Base-by-base conservation (phyloP, 1,140 invertebrate genomes). In the Zophobas morio region DNA sequence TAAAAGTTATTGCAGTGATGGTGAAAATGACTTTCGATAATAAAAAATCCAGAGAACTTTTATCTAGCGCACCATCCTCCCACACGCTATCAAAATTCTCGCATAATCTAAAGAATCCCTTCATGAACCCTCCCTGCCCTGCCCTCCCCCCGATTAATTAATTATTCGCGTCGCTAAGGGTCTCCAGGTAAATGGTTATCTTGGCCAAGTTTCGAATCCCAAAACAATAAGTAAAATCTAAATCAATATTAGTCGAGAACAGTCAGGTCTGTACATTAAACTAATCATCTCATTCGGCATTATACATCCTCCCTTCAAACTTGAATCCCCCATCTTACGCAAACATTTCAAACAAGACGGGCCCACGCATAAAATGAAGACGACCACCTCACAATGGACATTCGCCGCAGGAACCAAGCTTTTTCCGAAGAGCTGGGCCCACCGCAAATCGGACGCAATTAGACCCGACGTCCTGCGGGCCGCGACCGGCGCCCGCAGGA, bases 201-300 rank as follows among this genome's bases (percentile, higher is more conserved):
- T 53, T 54, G 47, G 53, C 74, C 63, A 79, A 77, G 75, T 77
- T 79, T 70, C 56, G 66, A 74, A 57, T 57, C 71, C 71, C 70
- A 74, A 81, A 79, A 81, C 81, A 81, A 81, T 78, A 82, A 78
- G 77, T 79, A 79, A 80, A 80, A 80, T 80, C 73, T 80, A 79
- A 82, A 82, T 82, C 81, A 82, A 82, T 82, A 82, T 82, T 80
- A 82, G 77, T 79, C 49, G 53, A 78, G 70, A 78, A 76, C 57
- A 78, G 81, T 78, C 77, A 80, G 74, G 71, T 76, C 77, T 76
- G 60, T 77, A 82, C 81, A 82, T 82, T 80, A 79, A 82, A 80
- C 81, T 78, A 80, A 82, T 82, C 81, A 82, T 82, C 81, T 78
- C 78, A 77, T 79, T 80, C 78, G 79, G 78, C 77, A 80, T 82